A percentile compares a stretch with the other conserved stretches of the same genome.
These are phyloP conservation scores for Thermophis baileyi DNA, from an alignment of 2,113 vertebrate genomes.

Conservation along the genomic window DNA sequence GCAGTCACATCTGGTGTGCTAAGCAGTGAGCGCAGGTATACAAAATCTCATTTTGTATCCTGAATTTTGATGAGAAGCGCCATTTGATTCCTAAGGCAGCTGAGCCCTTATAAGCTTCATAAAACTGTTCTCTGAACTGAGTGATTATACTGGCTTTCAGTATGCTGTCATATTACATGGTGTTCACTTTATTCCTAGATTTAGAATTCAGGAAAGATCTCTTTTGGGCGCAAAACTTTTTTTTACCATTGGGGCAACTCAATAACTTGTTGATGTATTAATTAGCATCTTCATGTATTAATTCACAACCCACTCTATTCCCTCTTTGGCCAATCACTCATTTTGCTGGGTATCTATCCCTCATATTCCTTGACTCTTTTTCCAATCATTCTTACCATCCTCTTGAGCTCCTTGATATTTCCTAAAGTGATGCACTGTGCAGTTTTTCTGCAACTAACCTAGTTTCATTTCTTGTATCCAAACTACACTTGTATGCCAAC, in stretches of 20 bases:
- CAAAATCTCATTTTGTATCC: not conserved
- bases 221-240: not conserved
- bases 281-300: not conserved
- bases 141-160: not conserved
- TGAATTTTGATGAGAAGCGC: not conserved
- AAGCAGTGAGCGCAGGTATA: not conserved
- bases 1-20: not conserved
- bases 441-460: not conserved
- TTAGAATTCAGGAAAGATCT: not conserved
- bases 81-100: not conserved
- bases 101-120: not conserved
- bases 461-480: not conserved
- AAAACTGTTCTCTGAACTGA: not conserved
- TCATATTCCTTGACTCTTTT: not conserved
- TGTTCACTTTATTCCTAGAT: not conserved
- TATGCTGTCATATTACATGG: not conserved
- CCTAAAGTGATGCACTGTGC: not conserved
- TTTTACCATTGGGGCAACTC: not conserved
- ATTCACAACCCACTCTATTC: not conserved
- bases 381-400: not conserved
- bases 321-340: not conserved
- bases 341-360: not conserved
- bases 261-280: not conserved
- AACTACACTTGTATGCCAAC: not conserved
- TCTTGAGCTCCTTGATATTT: not conserved